Conservation (phyloP, 1,140 invertebrate species). For the Cydia splendana region DNA sequence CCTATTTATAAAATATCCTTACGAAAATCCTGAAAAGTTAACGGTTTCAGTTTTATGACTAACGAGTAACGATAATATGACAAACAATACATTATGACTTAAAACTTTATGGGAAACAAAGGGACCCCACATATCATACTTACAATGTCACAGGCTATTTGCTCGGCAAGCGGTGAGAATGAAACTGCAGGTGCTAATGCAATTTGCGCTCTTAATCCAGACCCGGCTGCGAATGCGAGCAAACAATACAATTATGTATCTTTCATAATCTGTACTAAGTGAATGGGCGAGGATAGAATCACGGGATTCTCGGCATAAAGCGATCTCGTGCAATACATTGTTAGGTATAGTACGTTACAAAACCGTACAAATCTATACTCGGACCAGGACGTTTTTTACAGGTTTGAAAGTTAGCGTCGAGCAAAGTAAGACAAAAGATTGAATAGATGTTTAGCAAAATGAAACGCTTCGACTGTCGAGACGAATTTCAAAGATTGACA, state of each 20-base stretch:
- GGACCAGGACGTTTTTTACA: neutral
- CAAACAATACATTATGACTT: no score
- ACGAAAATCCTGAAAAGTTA: no score
- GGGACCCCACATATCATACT: neutral
- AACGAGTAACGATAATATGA: no score
- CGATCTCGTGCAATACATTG: neutral
- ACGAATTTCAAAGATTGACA: conserved; percentile 17
- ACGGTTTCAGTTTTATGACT: no score
- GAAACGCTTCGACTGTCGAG: neutral
- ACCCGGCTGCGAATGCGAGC: conserved; percentile 1
- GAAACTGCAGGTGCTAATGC: conserved; percentile 13
- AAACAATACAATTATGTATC: conserved; percentile 7
- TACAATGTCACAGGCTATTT: neutral
- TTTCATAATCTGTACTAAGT: conserved; percentile 16
- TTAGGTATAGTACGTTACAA: neutral
- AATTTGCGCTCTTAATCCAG: conserved; percentile 27
- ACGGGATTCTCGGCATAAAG: neutral
- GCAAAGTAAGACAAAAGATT: neutral
- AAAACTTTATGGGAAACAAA: no score
- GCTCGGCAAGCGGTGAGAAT: neutral
- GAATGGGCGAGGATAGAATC: neutral
- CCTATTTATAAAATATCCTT: no score
- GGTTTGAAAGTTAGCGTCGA: conserved; percentile 8
- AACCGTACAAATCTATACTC: conserved; percentile 6
- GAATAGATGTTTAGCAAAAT: neutral